Evolutionary conservation across 1,140 invertebrate genomes (phyloP).

Genomic region (Drosophila ananassae): DNA sequence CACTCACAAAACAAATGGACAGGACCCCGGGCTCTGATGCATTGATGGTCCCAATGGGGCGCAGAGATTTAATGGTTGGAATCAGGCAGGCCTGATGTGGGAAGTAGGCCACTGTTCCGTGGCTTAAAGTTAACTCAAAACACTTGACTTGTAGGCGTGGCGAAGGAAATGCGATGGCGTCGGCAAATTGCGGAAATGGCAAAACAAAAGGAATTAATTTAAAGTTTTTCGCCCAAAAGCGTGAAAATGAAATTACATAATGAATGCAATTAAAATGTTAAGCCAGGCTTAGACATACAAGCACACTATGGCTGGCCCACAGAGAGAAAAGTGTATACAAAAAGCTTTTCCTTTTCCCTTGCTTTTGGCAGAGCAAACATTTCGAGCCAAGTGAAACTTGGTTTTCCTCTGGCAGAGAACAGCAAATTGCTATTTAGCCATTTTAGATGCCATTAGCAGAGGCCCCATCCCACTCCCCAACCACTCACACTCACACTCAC

Average conservation of each 20-base stretch:
- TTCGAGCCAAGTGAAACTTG: conserved; percentile 49
- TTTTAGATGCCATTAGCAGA: conserved; percentile 79
- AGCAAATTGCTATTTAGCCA: conserved; percentile 80
- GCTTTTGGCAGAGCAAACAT: conserved; percentile 47
- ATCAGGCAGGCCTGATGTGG: neutral
- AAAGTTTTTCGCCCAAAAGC: conserved; percentile 70
- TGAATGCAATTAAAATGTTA: conserved; percentile 80
- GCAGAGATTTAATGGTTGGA: neutral
- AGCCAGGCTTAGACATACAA: conserved; percentile 21
- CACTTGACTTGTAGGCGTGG: conserved; percentile 37
- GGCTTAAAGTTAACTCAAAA: conserved; percentile 33
- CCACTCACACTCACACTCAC: conserved; percentile 23
- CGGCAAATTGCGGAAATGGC: conserved; percentile 74
- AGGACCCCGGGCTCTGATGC: conserved; percentile 40
- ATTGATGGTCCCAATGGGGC: conserved; percentile 24
- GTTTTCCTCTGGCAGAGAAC: conserved; percentile 58
- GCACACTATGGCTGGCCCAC: conserved; percentile 2
- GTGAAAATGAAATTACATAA: conserved; percentile 81
- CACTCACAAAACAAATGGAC: conserved; percentile 62
- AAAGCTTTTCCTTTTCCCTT: conserved; percentile 36
- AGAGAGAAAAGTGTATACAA: conserved; percentile 6
- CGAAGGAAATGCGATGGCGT: conserved; percentile 40
- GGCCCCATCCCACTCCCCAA: neutral
- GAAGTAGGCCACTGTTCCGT: conserved; percentile 18
- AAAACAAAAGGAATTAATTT: conserved; percentile 80